These are phyloP conservation scores for Heliangelus exortis DNA, from an alignment of 2,797 vertebrate genomes.

Conservation along the genomic window DNA sequence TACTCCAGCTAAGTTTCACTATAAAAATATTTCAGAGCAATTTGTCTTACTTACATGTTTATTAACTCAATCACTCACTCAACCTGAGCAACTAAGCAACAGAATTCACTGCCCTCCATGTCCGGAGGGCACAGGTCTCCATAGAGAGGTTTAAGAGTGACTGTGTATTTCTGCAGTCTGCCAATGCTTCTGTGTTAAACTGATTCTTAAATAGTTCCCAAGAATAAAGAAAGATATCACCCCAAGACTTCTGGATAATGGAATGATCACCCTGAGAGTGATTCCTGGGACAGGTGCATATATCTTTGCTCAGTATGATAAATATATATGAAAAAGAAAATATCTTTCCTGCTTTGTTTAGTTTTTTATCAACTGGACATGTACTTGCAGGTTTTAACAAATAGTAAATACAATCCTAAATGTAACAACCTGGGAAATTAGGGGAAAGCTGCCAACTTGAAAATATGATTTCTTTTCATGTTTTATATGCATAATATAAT, in stretches of 20 bases:
- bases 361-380: not conserved
- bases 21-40: constrained; percentile 64
- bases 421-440: not conserved
- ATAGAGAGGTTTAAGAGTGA: not conserved
- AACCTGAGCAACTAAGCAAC: constrained; percentile 18
- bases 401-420: not conserved
- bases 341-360: not conserved
- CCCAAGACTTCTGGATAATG: not conserved
- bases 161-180: not conserved
- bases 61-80: constrained; percentile 32
- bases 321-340: not conserved
- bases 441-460: not conserved
- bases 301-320: not conserved
- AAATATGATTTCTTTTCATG: not conserved
- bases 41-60: constrained; percentile 63
- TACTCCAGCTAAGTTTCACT: constrained; percentile 33
- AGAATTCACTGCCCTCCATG: constrained; percentile 12
- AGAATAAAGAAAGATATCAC: constrained; percentile 1
- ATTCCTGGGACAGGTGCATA: not conserved
- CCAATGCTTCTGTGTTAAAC: constrained; percentile 14
- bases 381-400: not conserved
- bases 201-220: not conserved
- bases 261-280: not conserved
- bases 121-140: not conserved
- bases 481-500: not conserved